phyloP scores from a whole-genome alignment of 2,797 vertebrate species.

The Lepilemur septentrionalis region DNA sequence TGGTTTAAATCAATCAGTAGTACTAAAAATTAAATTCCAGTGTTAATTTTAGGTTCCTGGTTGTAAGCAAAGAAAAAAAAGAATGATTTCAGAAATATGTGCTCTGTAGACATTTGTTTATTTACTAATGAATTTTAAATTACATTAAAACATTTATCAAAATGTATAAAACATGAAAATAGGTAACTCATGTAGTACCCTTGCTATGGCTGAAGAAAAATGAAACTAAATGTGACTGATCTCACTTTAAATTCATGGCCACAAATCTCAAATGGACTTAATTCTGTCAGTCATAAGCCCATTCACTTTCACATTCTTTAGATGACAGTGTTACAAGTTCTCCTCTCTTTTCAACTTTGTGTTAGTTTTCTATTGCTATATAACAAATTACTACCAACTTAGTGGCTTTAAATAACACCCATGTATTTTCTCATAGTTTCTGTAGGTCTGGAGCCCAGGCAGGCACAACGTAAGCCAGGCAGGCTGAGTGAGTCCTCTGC shows the following conservation, averaged over 20 bases:
- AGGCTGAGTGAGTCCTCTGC: not conserved
- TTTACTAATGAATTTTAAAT: constrained; percentile 18
- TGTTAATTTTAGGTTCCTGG: constrained; percentile 3
- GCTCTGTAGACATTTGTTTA: not conserved
- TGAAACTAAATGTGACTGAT: not conserved
- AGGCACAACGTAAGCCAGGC: not conserved
- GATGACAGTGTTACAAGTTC: not conserved
- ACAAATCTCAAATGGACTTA: not conserved
- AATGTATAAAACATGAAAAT: not conserved
- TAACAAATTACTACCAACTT: not conserved
- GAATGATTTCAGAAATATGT: not conserved
- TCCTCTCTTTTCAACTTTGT: not conserved
- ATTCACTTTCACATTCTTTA: not conserved
- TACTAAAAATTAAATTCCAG: not conserved
- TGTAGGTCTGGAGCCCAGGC: not conserved
- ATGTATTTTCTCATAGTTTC: not conserved
- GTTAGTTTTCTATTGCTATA: not conserved
- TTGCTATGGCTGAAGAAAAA: not conserved
- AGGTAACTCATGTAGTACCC: not conserved
- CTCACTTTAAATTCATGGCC: not conserved
- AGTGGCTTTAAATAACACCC: not conserved
- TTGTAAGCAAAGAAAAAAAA: not conserved
- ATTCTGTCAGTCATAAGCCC: not conserved
- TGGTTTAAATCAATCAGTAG: not conserved
- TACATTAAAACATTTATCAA: not conserved